Base-by-base conservation (phyloP, 2,888 invertebrate species). In the Nomada fucata region DNA sequence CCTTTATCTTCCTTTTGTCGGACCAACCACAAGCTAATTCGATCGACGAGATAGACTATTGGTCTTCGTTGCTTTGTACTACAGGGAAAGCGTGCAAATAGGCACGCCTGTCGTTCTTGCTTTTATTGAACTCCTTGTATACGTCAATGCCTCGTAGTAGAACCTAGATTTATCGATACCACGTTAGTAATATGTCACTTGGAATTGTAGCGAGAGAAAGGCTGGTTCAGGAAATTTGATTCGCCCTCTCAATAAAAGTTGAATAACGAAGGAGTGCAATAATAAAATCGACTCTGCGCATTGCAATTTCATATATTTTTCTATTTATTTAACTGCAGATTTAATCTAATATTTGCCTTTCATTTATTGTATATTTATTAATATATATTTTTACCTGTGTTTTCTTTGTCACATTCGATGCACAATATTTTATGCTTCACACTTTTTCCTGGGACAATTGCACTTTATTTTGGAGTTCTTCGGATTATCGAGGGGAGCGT, bases 111-210 rank as follows among this genome's bases (percentile, higher is more conserved):
- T 79, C 64, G 74, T 70, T 79, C 65, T 36, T 76, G 61, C 52
- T 71, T 79, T 82, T 79, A 71, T 82, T 52, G 76, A 79, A 67
- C 67, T 79, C 57, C 61, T 75, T 79, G 80, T 79, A 76, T 23
- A 53, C 67, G 70, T 70, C 52, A 67, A 23, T 69, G 61, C 67
- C 42, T 36, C 57, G 76, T 57, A 63, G 61, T 71, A 59, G 68
- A 79, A 52, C 20, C 63, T 63, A 53, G 71, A 82, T 82, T 82
- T 82, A 82, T 82, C 79, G 71, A 23, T 15, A n/a, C 20, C 47
- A 23, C 23, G 10, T 47, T 29, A 55, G 61, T 29, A 61, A 79
- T 79, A 82, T 36, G 79, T 74, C 70, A 18, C 15, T 63, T 29
- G 36, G 67, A 75, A 63, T 79, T 63, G 67, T 57, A 71, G 63